These are phyloP conservation scores for Drosophila arizonae DNA, from an alignment of 1,140 invertebrate genomes.

Conservation along the genomic window DNA sequence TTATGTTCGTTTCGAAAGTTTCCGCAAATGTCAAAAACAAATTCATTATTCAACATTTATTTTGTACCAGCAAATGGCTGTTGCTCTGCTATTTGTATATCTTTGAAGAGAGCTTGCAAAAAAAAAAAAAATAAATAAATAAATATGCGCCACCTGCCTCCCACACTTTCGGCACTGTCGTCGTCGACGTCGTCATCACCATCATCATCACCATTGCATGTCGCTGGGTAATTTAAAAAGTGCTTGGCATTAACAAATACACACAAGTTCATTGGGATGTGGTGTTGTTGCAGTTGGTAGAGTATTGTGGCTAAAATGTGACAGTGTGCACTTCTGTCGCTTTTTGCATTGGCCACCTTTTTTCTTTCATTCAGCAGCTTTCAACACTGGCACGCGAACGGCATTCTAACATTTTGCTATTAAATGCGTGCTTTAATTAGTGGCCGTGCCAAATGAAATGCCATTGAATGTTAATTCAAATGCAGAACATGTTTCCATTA, in stretches of 20 bases:
- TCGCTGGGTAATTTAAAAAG: conserved; percentile 49
- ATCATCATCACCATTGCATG: conserved; percentile 53
- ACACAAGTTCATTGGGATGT: conserved; percentile 20
- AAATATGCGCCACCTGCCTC: conserved; percentile 18
- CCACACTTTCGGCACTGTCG: conserved; percentile 11
- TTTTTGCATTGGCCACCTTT: conserved; percentile 20
- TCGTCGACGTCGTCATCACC: background rate
- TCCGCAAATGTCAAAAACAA: conserved; percentile 11
- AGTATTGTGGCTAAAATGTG: conserved; percentile 29
- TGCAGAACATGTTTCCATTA: conserved; percentile 72
- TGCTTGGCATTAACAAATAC: conserved; percentile 13
- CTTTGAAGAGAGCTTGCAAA: background rate
- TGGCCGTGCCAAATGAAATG: conserved; percentile 57
- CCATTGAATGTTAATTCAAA: conserved; percentile 74
- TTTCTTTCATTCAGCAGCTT: conserved; percentile 32
- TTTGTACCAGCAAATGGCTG: conserved; percentile 30
- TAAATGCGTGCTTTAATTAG: conserved; percentile 63
- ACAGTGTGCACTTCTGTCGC: conserved; percentile 49
- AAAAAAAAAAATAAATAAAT: conserved; percentile 10
- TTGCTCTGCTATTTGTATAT: conserved; percentile 4
- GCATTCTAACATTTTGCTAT: conserved; percentile 26
- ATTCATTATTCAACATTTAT: conserved; percentile 32
- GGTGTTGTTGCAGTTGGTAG: conserved; percentile 3
- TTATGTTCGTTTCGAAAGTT: background rate
- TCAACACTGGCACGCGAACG: conserved; percentile 28